phyloP scores from a whole-genome alignment of 35 echinoderm and acorn worm species.

The Lytechinus pictus region DNA sequence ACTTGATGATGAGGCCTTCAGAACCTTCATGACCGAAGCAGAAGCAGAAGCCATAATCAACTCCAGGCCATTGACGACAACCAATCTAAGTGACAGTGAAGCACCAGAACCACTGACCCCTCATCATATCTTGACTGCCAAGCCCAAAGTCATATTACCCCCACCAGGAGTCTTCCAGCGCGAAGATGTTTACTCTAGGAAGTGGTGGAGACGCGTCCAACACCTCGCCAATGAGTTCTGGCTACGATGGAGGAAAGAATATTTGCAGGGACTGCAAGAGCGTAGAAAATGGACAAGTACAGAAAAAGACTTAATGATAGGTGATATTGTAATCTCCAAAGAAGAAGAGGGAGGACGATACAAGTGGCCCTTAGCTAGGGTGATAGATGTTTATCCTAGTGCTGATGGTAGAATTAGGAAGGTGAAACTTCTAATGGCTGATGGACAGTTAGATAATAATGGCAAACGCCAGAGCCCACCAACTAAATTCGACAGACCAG shows the following conservation, averaged over 20 bases:
- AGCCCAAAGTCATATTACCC: slow-evolving; percentile 70
- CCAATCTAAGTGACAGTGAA: slow-evolving; percentile 53
- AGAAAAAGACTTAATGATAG: slow-evolving; percentile 54
- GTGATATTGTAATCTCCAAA: slow-evolving; percentile 70
- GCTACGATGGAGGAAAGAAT: slow-evolving; percentile 77
- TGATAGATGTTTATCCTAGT: too few species aligned
- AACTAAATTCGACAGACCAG: too few species aligned
- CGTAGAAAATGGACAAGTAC: slow-evolving; percentile 70
- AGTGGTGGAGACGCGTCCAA: slow-evolving; percentile 80
- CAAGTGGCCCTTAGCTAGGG: slow-evolving; percentile 34
- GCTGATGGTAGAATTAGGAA: too few species aligned
- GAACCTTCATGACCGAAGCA: slow-evolving; percentile 80
- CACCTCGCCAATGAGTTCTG: slow-evolving; percentile 76
- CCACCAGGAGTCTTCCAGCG: slow-evolving; percentile 29
- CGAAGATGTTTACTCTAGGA: slow-evolving; percentile 66
- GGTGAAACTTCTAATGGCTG: too few species aligned
- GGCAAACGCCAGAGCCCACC: too few species aligned
- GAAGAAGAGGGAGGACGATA: slow-evolving; percentile 43
- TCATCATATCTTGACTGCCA: slow-evolving; percentile 80
- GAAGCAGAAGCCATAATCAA: slow-evolving; percentile 77
- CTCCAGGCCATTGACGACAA: slow-evolving; percentile 63
- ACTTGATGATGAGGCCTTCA: slow-evolving; percentile 67
- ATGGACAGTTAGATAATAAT: too few species aligned
- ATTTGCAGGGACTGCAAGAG: slow-evolving; percentile 57
- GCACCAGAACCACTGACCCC: slow-evolving; percentile 81